Evolutionary conservation across 2,113 vertebrate species (phyloP), one percentile per base, ranked within the genome.

Genomic region (Gavialis gangeticus): DNA sequence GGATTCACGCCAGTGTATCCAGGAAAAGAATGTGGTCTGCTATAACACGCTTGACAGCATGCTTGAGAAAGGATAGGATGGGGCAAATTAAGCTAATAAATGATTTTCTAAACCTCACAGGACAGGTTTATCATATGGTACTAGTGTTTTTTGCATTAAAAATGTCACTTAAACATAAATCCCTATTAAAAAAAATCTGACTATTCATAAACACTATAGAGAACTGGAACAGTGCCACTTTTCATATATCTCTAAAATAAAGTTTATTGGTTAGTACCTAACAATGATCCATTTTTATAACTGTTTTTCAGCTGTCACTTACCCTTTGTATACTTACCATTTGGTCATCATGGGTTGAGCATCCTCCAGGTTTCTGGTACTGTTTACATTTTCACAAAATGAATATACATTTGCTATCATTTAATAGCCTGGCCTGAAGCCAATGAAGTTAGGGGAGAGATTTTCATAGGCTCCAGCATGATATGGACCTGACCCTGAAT

Each of bases 251-350:
- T 69, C 8, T 79, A 1, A 54, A 62, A 30, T 3, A 18, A 2
- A 0, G 2, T 5, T 24, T 87, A 90, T 82, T 64, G 67, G 6
- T 54, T 60, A 64, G 15, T 75, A 37, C 14, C 64, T 60, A 37
- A 78, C 13, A 25, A 3, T 28, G 4, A 71, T 63, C 4, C 10
- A 21, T 60, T 22, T 18, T 64, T 0, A 0, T 13, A 13, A 4
- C 1, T 1, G 0, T 4, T 54, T 71, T 22, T 5, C 6, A 2
- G 2, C 1, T 13, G 5, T 5, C 14, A 1, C 1, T 5, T 6
- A 3, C 18, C 8, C 46, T 3, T 73, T 12, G 19, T 17, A 67
- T 10, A 34, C 27, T 6, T 13, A 1, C 2, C 5, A 18, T 71
- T 83, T 80, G 37, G 4, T 64, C 89, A 7, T 24, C n/a, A 78